Evolutionary conservation across 2,113 vertebrate species (phyloP).

Genomic region (Oncorhynchus clarkii): DNA sequence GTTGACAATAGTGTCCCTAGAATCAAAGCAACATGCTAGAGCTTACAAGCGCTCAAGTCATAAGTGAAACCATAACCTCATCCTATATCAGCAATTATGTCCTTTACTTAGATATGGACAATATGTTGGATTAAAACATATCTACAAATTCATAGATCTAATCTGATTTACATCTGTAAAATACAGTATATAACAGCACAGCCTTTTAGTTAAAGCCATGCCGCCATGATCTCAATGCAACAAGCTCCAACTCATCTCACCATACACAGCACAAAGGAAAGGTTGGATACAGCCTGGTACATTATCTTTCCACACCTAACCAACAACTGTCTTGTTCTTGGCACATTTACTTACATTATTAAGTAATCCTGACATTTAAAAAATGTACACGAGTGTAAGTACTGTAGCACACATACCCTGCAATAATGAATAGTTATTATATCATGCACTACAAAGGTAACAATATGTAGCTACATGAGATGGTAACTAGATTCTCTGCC

Average conservation of each 20-base stretch:
- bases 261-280: conserved; percentile 37
- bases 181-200: neutral
- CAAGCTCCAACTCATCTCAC: neutral
- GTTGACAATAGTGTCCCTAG: neutral
- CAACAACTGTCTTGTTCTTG: conserved; percentile 57
- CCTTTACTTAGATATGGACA: conserved; percentile 5
- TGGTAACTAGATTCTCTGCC: conserved; percentile 73
- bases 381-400: conserved; percentile 38
- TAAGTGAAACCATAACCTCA: conserved; percentile 13
- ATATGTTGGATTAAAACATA: conserved; percentile 8
- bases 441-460: conserved; percentile 75
- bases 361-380: conserved; percentile 39
- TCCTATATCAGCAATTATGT: conserved; percentile 1
- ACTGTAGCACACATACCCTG: conserved; percentile 59
- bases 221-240: neutral
- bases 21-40: conserved; percentile 5
- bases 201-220: neutral
- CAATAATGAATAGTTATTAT: conserved; percentile 69
- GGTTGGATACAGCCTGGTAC: conserved; percentile 60
- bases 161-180: neutral
- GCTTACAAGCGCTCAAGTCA: neutral
- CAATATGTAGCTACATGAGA: conserved; percentile 74
- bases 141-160: neutral
- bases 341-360: conserved; percentile 59
- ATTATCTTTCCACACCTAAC: conserved; percentile 26